Evolutionary conservation across 2,888 invertebrate genomes (phyloP).

Genomic region (Melieria picta): DNA sequence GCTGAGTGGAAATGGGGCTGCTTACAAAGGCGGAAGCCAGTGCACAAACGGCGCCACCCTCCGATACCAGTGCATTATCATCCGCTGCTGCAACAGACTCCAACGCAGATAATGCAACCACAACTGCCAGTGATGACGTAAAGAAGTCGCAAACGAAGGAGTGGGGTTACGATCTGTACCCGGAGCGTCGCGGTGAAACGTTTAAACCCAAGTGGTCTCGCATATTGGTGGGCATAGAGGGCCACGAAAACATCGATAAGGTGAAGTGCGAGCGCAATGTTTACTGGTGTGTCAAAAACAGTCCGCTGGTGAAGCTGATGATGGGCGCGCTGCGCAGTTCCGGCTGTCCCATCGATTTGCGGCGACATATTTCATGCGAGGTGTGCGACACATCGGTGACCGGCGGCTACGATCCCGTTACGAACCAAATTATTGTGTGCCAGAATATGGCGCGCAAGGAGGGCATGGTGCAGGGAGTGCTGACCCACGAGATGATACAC

Average conservation of each 20-base stretch:
- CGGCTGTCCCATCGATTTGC: conserved; percentile 78
- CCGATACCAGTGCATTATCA: background rate
- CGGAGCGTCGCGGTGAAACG: conserved; percentile 76
- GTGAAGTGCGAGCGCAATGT: conserved; percentile 85
- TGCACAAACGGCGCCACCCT: conserved; percentile 25
- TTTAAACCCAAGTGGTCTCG: conserved; percentile 70
- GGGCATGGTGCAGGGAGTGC: conserved; percentile 79
- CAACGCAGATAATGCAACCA: too few relatives aligned
- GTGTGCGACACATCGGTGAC: conserved; percentile 84
- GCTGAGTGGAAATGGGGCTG: conserved; percentile 37
- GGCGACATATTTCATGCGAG: conserved; percentile 93
- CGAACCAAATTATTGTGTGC: conserved; percentile 80
- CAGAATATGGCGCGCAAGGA: conserved; percentile 81
- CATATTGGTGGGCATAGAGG: conserved; percentile 73
- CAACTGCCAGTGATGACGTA: background rate
- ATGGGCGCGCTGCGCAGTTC: conserved; percentile 79
- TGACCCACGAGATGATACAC: conserved; percentile 94
- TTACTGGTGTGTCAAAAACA: conserved; percentile 74
- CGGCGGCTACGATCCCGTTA: conserved; percentile 78
- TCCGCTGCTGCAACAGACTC: background rate
- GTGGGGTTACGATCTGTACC: conserved; percentile 86
- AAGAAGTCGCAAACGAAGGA: conserved; percentile 47
- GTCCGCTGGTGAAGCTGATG: conserved; percentile 86
- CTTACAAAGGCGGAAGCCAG: conserved; percentile 41
- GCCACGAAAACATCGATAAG: conserved; percentile 76